A percentile compares a stretch with the other conserved stretches of the same genome.
Conservation (phyloP, 2,797 vertebrate species). For the Squalus acanthias region DNA sequence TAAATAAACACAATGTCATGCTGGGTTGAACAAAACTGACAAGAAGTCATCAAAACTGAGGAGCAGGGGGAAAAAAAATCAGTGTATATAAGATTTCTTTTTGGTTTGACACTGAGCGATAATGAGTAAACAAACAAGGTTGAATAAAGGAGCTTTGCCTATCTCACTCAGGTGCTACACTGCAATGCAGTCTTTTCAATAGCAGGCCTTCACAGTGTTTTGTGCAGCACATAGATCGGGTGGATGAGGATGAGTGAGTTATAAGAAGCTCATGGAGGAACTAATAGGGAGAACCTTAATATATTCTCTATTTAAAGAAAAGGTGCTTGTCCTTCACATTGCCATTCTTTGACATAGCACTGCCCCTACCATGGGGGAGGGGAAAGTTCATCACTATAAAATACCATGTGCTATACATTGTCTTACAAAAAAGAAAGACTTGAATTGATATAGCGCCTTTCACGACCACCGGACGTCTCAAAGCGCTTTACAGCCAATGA, state of each 20-base stretch:
- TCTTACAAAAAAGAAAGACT: too few species aligned
- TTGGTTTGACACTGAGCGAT: background rate
- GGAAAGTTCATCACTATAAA: background rate
- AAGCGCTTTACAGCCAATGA: too few species aligned
- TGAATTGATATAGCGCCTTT: too few species aligned
- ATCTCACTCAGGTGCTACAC: background rate
- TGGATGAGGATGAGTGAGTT: too few species aligned
- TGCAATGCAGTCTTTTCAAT: background rate
- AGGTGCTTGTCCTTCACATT: too few species aligned
- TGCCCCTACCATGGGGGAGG: background rate
- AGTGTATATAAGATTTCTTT: background rate
- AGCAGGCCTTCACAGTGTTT: too few species aligned
- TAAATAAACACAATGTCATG: background rate
- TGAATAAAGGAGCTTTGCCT: background rate
- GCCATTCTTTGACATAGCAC: background rate
- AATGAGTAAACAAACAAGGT: background rate
- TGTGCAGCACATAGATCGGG: too few species aligned
- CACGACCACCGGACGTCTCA: too few species aligned
- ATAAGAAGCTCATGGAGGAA: too few species aligned
- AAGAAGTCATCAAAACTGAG: background rate
- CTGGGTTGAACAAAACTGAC: background rate
- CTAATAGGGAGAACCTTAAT: background rate
- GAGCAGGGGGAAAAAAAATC: background rate
- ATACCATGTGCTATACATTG: too few species aligned
- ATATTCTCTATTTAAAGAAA: background rate